phyloP scores from a whole-genome alignment of 2,797 vertebrate genomes.

The Eulemur rubriventer region DNA sequence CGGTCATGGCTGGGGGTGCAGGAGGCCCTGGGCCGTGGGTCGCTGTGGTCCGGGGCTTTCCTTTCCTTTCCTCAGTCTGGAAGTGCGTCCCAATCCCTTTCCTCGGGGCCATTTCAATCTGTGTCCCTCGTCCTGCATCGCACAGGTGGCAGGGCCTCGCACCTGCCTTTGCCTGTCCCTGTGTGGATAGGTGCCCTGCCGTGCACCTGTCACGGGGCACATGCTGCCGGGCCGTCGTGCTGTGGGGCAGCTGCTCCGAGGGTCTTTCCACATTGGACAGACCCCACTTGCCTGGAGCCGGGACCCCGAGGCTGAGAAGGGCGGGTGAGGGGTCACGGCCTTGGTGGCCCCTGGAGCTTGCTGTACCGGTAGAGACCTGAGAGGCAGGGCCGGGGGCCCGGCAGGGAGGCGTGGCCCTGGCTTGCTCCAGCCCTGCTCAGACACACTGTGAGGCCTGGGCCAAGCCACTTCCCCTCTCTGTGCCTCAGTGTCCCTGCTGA shows the following conservation, averaged over 20 bases:
- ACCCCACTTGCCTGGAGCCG: not conserved
- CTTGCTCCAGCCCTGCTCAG: not conserved
- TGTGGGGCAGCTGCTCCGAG: rapidly evolving
- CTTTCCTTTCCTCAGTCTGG: not conserved
- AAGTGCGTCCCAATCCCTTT: rapidly evolving
- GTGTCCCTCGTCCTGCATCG: not conserved
- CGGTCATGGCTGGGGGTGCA: rapidly evolving
- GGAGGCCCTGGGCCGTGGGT: not conserved
- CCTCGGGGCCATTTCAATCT: not conserved
- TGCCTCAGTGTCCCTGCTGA: rapidly evolving
- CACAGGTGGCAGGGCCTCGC: not conserved
- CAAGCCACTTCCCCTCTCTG: not conserved
- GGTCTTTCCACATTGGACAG: not conserved
- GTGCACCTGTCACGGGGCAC: not conserved
- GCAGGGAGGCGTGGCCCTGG: not conserved
- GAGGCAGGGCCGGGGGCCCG: not conserved
- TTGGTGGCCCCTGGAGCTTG: rapidly evolving
- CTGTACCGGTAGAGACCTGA: rapidly evolving
- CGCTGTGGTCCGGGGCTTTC: not conserved
- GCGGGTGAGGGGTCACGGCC: not conserved
- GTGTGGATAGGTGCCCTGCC: rapidly evolving
- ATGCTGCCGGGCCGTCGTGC: slow-evolving; percentile 6
- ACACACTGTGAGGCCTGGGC: not conserved
- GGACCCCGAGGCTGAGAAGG: rapidly evolving
- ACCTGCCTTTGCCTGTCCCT: not conserved